Percentiles rank a stretch among this genome's conserved stretches.
These are phyloP conservation scores for Boloria selene DNA, from an alignment of 2,888 invertebrate genomes.

Conservation along the genomic window DNA sequence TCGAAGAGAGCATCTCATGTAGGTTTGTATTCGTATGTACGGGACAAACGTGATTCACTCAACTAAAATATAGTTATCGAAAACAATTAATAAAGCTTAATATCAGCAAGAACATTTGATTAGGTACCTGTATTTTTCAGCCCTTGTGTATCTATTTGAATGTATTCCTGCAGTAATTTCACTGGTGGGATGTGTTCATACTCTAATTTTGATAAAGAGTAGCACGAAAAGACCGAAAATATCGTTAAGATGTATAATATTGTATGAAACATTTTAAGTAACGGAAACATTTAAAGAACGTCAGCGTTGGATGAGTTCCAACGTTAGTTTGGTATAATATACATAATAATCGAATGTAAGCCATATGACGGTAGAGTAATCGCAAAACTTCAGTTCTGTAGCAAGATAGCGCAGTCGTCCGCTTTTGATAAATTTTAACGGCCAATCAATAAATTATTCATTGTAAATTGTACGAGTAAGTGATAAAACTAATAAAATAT, in stretches of 20 bases:
- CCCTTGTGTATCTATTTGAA: constrained; percentile 59
- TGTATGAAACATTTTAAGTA: background rate
- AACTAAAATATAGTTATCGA: too few relatives aligned
- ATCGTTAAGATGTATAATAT: background rate
- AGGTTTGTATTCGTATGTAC: too few relatives aligned
- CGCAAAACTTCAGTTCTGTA: constrained; percentile 7
- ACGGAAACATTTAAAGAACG: background rate
- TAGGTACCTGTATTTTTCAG: constrained; percentile 54
- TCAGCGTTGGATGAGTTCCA: background rate
- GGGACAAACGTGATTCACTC: too few relatives aligned
- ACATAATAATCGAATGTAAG: background rate
- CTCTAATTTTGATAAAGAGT: background rate
- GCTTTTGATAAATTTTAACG: too few relatives aligned
- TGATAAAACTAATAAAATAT: too few relatives aligned
- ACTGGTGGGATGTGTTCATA: constrained; percentile 51
- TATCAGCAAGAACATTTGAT: too few relatives aligned
- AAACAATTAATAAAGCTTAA: too few relatives aligned
- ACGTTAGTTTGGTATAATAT: constrained; percentile 3
- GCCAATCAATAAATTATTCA: too few relatives aligned
- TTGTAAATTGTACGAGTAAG: too few relatives aligned
- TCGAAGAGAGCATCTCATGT: too few relatives aligned
- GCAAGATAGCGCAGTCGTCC: constrained; percentile 1
- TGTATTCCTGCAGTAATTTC: constrained; percentile 54
- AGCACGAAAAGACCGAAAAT: background rate
- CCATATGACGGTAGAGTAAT: background rate